Percentiles rank a stretch among this genome's conserved stretches.
These are phyloP conservation scores for Motacilla alba DNA, from an alignment of 2,113 vertebrate genomes.

Conservation along the genomic window DNA sequence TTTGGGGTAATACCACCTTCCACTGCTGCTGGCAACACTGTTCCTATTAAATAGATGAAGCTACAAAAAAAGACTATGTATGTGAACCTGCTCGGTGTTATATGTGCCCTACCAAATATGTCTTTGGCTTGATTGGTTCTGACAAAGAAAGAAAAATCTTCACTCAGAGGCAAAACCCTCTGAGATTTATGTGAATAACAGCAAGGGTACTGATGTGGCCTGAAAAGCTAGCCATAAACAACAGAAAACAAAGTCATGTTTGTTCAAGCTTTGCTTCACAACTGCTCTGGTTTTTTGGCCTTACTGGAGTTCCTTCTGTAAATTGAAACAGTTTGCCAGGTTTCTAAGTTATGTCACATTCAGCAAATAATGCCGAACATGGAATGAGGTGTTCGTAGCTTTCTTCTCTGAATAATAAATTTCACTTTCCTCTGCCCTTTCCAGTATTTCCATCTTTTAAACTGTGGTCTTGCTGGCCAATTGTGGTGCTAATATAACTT, in stretches of 20 bases:
- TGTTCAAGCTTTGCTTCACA: slow-evolving; percentile 1
- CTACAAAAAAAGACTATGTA: not conserved
- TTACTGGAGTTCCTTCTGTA: not conserved
- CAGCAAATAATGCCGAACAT: not conserved
- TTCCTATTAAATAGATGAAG: not conserved
- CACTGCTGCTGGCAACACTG: not conserved
- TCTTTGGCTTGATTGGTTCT: not conserved
- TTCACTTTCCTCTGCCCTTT: not conserved
- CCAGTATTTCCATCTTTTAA: not conserved
- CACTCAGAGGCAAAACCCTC: not conserved
- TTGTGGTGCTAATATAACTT: not conserved
- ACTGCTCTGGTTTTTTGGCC: not conserved
- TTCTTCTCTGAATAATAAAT: not conserved
- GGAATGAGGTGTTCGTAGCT: not conserved
- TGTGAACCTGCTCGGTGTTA: not conserved
- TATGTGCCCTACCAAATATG: not conserved
- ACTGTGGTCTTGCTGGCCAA: not conserved
- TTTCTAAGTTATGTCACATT: not conserved
- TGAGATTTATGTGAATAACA: not conserved
- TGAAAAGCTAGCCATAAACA: slow-evolving; percentile 12
- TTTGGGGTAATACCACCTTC: not conserved
- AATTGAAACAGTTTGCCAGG: not conserved
- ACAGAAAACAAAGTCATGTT: slow-evolving; percentile 6
- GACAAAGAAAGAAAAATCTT: not conserved
- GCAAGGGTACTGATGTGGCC: not conserved